A percentile compares a stretch with the other conserved stretches of the same genome.
These are phyloP conservation scores for Acrocyrtus sp. DNA, from an alignment of 2,888 invertebrate genomes.

Conservation along the genomic window DNA sequence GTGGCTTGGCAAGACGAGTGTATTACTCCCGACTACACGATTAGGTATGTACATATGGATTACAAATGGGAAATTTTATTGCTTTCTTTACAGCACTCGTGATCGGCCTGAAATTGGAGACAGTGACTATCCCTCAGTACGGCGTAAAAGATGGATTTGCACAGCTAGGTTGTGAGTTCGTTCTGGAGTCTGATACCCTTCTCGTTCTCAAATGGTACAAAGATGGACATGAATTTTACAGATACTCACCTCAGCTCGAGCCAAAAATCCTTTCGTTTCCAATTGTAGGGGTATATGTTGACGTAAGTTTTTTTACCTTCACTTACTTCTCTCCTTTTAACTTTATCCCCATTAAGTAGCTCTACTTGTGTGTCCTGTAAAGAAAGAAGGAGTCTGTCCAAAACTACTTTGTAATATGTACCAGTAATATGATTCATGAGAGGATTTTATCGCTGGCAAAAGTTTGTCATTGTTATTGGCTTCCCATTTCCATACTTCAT, in stretches of 20 bases:
- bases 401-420: too few species aligned
- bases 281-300: slow-evolving; percentile 58
- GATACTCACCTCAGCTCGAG: slow-evolving; percentile 44
- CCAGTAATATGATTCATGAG: slow-evolving; percentile 49
- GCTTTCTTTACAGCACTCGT: slow-evolving; percentile 51
- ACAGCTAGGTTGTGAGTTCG: slow-evolving; percentile 56
- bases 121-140: slow-evolving; percentile 48
- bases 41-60: too few species aligned
- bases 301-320: slow-evolving; percentile 55
- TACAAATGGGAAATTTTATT: slow-evolving; percentile 48
- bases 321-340: not conserved
- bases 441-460: slow-evolving; percentile 26
- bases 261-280: slow-evolving; percentile 46
- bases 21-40: too few species aligned
- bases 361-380: not conserved
- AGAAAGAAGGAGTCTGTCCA: too few species aligned
- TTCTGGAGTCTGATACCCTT: slow-evolving; percentile 56
- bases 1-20: too few species aligned
- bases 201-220: slow-evolving; percentile 62
- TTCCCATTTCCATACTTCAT: slow-evolving; percentile 32
- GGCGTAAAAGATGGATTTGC: slow-evolving; percentile 55
- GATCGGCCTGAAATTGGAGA: slow-evolving; percentile 54
- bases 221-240: slow-evolving; percentile 59
- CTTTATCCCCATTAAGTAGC: slow-evolving; percentile 16
- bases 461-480: slow-evolving; percentile 44